Evolutionary conservation across 2,888 invertebrate genomes (phyloP), one percentile per base, ranked within the genome.

Genomic region (Euzophera pinguis): DNA sequence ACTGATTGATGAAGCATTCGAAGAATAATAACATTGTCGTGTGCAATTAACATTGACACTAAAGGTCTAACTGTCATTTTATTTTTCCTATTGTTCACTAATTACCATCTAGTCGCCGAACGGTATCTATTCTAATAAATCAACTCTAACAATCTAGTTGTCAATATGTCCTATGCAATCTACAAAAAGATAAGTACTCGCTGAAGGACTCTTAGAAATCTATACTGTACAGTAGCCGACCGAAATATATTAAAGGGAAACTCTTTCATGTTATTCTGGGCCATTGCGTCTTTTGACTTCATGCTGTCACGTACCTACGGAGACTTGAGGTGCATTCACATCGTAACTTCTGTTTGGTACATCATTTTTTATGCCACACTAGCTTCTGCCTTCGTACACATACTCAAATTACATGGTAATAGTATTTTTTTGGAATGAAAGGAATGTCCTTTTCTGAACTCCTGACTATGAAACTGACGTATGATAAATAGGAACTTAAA

Each of bases 241-340:
- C 57, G 53, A 60, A 61, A 64, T 60, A 59, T 63, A 63, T 61
- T 64, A 64, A 62, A 63, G 60, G 58, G 57, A 56, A 13, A 62
- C 62, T 61, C 66, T 62, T 62, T 60, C 61, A 60, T 54, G 62
- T 67, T 65, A 64, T 72, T 74, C 68, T 70, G 69, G 71, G 71
- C 66, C 64, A 70, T 64, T 73, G 71, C 60, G 54, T 60, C 71
- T 67, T 77, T 78, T 76, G 68, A 58, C 54, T 58, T 53, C 39
- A 45, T n/a, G 37, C 51, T 47, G 53, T 49, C 52, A 32, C 45
- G 42, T 38, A 47, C 34, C 49, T 57, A 50, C 54, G 50, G 16
- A 52, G 54, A 45, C 55, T 50, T 53, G 43, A 45, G 32, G 45
- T 47, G 47, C 32, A 41, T 47, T 14, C 47, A 53, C 10, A 32